phyloP scores from a whole-genome alignment of 2,888 invertebrate genomes.

The Amphipyra berbera region DNA sequence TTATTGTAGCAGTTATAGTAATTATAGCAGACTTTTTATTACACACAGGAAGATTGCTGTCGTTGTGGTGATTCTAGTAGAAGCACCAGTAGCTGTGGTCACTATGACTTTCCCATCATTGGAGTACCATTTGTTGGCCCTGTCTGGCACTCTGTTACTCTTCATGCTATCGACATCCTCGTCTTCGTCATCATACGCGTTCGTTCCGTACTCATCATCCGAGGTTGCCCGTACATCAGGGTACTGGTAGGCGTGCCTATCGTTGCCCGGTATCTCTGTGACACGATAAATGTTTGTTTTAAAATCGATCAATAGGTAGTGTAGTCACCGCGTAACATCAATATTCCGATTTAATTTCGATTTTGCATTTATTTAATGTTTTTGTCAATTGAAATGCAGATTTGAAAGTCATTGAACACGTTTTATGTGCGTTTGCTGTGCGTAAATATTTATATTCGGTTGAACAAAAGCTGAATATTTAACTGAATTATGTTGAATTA shows the following conservation, averaged over 20 bases:
- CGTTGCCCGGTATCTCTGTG: conserved; percentile 87
- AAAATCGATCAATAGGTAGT: conserved; percentile 23
- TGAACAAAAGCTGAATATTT: conserved; percentile 19
- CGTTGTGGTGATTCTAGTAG: conserved; percentile 56
- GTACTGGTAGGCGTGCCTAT: conserved; percentile 83
- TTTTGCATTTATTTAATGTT: conserved; percentile 49
- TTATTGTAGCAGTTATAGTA: conserved; percentile 42
- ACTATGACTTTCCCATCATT: conserved; percentile 81
- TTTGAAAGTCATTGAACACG: conserved; percentile 40
- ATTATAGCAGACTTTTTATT: conserved; percentile 63
- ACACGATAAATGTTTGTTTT: conserved; percentile 42
- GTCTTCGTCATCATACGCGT: conserved; percentile 81
- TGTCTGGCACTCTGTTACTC: conserved; percentile 85
- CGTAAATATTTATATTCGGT: conserved; percentile 24
- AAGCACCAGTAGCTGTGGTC: conserved; percentile 67
- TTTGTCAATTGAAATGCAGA: conserved; percentile 50
- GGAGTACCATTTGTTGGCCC: conserved; percentile 88
- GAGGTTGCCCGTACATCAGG: conserved; percentile 79
- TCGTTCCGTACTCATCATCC: conserved; percentile 84
- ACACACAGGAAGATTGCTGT: conserved; percentile 68
- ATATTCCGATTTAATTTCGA: conserved; percentile 39
- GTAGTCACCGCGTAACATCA: conserved; percentile 17
- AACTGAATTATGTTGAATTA: conserved; percentile 33
- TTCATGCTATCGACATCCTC: conserved; percentile 75
- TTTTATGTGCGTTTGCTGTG: conserved; percentile 39